Percentiles rank a stretch among this genome's conserved stretches.
Conservation (phyloP, 2,797 vertebrate species). For the Triplophysa bombifrons region DNA sequence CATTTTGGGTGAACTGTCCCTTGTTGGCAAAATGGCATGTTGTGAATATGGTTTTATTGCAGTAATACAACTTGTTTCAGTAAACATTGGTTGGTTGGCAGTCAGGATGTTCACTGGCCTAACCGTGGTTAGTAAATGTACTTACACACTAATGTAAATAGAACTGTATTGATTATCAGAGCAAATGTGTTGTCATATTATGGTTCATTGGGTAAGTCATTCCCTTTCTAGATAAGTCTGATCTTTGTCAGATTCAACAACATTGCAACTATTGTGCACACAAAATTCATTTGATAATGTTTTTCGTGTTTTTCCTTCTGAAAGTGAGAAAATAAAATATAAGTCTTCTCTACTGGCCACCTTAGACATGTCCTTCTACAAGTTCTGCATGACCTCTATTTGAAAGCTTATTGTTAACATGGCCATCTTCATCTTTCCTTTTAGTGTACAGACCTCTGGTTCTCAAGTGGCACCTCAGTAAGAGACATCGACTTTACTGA, state of each 20-base stretch:
- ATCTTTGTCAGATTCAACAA: neutral
- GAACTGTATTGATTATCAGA: conserved; percentile 29
- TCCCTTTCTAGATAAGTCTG: neutral
- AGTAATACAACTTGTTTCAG: neutral
- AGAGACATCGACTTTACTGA: conserved; percentile 54
- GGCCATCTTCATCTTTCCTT: conserved; percentile 22
- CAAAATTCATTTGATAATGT: neutral
- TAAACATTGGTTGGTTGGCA: neutral
- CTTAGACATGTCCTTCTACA: neutral
- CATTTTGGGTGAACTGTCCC: too few species aligned
- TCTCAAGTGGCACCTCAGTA: conserved; percentile 43
- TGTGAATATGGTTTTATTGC: neutral
- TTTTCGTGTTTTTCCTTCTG: neutral
- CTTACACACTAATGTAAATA: conserved; percentile 16
- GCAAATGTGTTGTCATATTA: neutral
- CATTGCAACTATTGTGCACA: neutral
- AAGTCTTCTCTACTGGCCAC: neutral
- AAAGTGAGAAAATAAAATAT: neutral
- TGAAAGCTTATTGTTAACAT: conserved; percentile 7
- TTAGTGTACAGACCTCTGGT: neutral
- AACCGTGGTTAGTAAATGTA: conserved; percentile 10
- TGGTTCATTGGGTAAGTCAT: neutral
- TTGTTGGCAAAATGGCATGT: neutral
- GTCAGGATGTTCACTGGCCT: neutral
- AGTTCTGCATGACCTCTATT: conserved; percentile 11